Base-by-base conservation (phyloP, 23 tunicate species). In the Trididemnum miniatum region DNA sequence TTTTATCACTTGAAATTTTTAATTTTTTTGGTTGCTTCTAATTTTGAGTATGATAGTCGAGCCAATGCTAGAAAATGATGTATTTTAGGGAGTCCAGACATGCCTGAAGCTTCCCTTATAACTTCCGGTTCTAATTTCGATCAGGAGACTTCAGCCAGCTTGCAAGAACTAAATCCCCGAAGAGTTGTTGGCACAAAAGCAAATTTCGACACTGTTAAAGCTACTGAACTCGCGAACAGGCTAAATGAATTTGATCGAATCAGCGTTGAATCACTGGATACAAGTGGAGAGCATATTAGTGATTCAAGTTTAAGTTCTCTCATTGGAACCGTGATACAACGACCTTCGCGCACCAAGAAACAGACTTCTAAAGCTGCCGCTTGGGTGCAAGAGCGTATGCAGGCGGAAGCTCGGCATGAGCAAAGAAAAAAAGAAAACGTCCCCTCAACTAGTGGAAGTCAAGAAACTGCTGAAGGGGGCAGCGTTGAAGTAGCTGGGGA, bases 351-450 rank as follows among this genome's bases (percentile, higher is more conserved):
- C 31, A 88, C 98, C 34, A 93, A 93, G 62, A 93, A 88, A 76
- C 94, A 93, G 59, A 93, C 98, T 0, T 84, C 93, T 0, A 87
- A 86, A 64, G 98, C 98, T 18, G 98, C 98, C 24, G 98, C 98
- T 15, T 93, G 98, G 98, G 91, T 79, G 1, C 98, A 93, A 60
- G 92, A 93, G 64, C 89, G 98, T 2, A 38, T 80, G 83, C 89
- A 94, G 34, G 91, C 90, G 7, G 97, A 84, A 29, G 80, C 92
- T 1, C 78, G 97, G 15, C 88, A 77, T n/a, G 92, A 87, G 35
- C 90, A 83, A 31, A 71, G 92, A 50, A 89, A 87, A 78, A 83
- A 83, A 52, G 97, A 92, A 26, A 89, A 80, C 37, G 39, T 51
- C 22, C 1, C 83, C 2, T 71, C 86, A 40, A 32, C 23, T 9